Conservation (phyloP, 2,797 vertebrate species). For the Epinephelus coioides region DNA sequence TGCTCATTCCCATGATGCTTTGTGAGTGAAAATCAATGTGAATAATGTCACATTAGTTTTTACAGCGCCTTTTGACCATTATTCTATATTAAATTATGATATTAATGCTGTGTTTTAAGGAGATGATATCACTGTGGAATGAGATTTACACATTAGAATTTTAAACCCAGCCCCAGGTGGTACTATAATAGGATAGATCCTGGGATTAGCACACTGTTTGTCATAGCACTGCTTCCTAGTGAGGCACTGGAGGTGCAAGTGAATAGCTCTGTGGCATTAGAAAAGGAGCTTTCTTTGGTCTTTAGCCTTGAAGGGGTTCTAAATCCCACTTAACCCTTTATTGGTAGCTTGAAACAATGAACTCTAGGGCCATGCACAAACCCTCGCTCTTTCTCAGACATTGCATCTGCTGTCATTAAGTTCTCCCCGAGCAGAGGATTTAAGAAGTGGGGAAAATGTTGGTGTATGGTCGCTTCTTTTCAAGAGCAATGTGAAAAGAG, state of each 20-base stretch:
- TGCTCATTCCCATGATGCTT: not conserved
- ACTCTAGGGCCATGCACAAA: not conserved
- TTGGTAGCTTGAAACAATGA: constrained; percentile 53
- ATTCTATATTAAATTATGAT: not conserved
- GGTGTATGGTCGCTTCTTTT: constrained; percentile 5
- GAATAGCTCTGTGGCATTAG: constrained; percentile 45
- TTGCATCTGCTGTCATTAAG: constrained; percentile 35
- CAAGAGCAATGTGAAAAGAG: constrained; percentile 17
- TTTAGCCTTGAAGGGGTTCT: constrained; percentile 31
- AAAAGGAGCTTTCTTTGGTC: constrained; percentile 53
- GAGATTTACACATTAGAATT: constrained; percentile 33
- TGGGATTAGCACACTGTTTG: constrained; percentile 46
- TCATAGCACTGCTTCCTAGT: constrained; percentile 28
- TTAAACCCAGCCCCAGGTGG: constrained; percentile 25
- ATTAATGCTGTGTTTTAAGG: constrained; percentile 12
- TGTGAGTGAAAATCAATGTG: constrained; percentile 21
- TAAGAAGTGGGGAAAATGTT: constrained; percentile 1
- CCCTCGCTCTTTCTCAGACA: constrained; percentile 9
- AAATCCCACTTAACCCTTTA: constrained; percentile 46
- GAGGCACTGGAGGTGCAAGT: constrained; percentile 18
- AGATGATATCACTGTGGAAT: constrained; percentile 19
- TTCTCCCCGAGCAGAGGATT: constrained; percentile 23
- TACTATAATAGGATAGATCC: constrained; percentile 26
- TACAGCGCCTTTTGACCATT: not conserved
- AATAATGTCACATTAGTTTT: not conserved